phyloP scores from a whole-genome alignment of 2,797 vertebrate genomes.

The Botia kubotai region DNA sequence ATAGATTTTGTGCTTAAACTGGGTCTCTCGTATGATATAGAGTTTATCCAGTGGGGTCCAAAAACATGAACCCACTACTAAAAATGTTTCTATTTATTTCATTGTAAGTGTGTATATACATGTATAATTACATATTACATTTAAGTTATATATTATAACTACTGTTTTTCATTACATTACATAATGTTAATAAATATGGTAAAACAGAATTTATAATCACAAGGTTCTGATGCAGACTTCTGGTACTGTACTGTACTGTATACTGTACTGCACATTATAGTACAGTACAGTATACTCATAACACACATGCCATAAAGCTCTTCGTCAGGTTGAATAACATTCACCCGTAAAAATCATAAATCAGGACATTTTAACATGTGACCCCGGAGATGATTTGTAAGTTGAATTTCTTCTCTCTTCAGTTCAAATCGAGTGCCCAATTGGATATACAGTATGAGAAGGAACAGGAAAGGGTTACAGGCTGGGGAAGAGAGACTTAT shows the following conservation, averaged over 20 bases:
- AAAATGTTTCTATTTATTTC: too few relatives aligned
- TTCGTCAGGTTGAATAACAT: not conserved
- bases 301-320: not conserved
- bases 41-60: not conserved
- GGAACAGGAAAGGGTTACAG: slow-evolving; percentile 67
- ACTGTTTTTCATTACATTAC: too few relatives aligned
- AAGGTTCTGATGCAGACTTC: too few relatives aligned
- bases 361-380: slow-evolving; percentile 3
- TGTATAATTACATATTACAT: too few relatives aligned
- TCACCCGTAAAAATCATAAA: not conserved
- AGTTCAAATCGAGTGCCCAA: slow-evolving; percentile 82
- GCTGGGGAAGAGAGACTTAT: slow-evolving; percentile 60
- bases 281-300: not conserved
- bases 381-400: slow-evolving; percentile 16
- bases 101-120: too few relatives aligned
- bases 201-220: too few relatives aligned
- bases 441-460: slow-evolving; percentile 85
- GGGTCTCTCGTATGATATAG: not conserved
- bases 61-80: not conserved
- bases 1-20: not conserved
- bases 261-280: not conserved
- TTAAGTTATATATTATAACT: too few relatives aligned
- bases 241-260: too few relatives aligned
- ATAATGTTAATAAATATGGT: too few relatives aligned
- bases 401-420: slow-evolving; percentile 37